A percentile compares a stretch with the other conserved stretches of the same genome.
Conservation (phyloP, 2,113 vertebrate genomes). For the Microtus oregoni region DNA sequence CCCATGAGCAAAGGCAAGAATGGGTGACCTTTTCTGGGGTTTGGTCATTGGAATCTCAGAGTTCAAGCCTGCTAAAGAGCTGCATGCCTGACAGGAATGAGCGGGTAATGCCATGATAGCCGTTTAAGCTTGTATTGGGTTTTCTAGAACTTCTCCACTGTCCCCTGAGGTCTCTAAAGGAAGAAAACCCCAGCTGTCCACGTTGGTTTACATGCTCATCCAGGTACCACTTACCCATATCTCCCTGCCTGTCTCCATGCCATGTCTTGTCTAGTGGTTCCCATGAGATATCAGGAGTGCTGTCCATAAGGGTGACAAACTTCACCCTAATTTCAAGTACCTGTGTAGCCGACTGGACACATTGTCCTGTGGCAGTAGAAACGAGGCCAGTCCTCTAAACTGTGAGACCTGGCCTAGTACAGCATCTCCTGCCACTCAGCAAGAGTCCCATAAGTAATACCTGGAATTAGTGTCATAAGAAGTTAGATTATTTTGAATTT, state of each 20-base stretch:
- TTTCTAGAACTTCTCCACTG: background rate
- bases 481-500: background rate
- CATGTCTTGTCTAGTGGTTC: accelerated
- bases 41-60: background rate
- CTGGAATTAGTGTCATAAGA: background rate
- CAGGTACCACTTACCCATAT: accelerated
- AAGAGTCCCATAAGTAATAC: accelerated
- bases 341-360: background rate
- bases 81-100: background rate
- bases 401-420: accelerated
- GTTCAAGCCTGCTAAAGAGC: background rate
- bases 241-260: background rate
- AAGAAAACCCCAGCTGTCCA: background rate
- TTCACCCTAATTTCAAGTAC: too few relatives aligned
- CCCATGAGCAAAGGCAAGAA: background rate
- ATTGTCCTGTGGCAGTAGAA: background rate
- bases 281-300: background rate
- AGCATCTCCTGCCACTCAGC: background rate
- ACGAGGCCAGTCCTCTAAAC: too few relatives aligned
- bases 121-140: too few relatives aligned
- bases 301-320: too few relatives aligned
- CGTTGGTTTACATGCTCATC: too few relatives aligned
- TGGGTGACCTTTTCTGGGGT: background rate
- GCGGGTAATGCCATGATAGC: background rate
- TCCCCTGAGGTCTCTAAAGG: background rate